Conservation (phyloP, 1,140 invertebrate species). For the Habropoda laboriosa region DNA sequence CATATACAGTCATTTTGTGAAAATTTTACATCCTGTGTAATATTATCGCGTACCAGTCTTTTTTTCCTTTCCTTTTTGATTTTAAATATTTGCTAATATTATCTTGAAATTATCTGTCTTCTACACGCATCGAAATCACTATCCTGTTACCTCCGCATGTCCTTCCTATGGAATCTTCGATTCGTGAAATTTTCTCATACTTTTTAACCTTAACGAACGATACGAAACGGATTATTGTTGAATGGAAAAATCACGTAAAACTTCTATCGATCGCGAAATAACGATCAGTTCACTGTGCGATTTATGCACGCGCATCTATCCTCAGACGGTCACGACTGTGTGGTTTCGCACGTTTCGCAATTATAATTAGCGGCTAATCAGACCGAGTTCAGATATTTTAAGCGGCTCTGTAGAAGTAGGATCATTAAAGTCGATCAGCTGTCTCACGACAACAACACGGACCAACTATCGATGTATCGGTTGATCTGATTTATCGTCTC, state of each 20-base stretch:
- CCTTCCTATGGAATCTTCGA: neutral
- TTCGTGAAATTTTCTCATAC: neutral
- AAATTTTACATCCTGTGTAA: no score
- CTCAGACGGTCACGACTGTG: neutral
- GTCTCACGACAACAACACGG: slow-evolving; percentile 35
- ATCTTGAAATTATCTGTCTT: neutral
- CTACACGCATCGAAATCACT: slow-evolving; percentile 30
- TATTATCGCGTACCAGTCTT: neutral
- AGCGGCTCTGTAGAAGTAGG: slow-evolving; percentile 48
- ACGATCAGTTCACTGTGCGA: slow-evolving; percentile 32
- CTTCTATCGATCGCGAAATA: slow-evolving; percentile 34
- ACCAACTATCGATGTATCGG: neutral
- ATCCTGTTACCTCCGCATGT: neutral
- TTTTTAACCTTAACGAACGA: neutral
- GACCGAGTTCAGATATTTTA: slow-evolving; percentile 63
- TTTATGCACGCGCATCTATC: slow-evolving; percentile 23
- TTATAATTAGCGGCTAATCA: slow-evolving; percentile 75
- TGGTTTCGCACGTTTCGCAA: slow-evolving; percentile 28
- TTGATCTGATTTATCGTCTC: slow-evolving; percentile 9
- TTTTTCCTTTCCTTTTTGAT: no score
- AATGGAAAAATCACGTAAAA: slow-evolving; percentile 35
- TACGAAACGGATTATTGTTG: slow-evolving; percentile 28
- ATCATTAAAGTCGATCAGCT: slow-evolving; percentile 57
- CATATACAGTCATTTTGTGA: no score
- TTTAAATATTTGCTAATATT: no score